Evolutionary conservation across 2,113 vertebrate species (phyloP).

Genomic region (Parotia lawesii): DNA sequence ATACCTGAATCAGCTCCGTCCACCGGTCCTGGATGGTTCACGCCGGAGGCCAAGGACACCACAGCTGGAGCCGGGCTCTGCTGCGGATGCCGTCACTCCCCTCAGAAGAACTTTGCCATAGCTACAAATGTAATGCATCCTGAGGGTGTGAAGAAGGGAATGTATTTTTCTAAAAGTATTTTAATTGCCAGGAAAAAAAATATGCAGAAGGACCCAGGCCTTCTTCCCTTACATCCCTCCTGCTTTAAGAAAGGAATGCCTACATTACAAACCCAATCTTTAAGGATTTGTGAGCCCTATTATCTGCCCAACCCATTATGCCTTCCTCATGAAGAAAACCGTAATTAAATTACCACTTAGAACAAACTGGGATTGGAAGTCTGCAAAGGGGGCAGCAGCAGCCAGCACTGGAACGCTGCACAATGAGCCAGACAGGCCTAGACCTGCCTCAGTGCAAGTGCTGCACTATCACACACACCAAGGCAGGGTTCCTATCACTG

Average conservation of each 20-base stretch:
- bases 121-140: not conserved
- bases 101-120: not conserved
- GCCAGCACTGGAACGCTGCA: fast-evolving
- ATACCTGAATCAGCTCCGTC: fast-evolving
- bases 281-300: not conserved
- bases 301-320: not conserved
- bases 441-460: not conserved
- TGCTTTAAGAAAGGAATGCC: not conserved
- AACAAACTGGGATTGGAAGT: not conserved
- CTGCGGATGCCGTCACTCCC: not conserved
- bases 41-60: not conserved
- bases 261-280: not conserved
- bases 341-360: too few relatives aligned
- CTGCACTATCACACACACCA: not conserved
- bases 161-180: not conserved
- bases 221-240: not conserved
- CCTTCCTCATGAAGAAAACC: not conserved
- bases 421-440: fast-evolving
- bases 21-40: fast-evolving
- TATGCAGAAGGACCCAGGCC: fast-evolving
- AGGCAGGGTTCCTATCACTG: not conserved
- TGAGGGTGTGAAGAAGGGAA: fast-evolving
- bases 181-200: not conserved
- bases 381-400: not conserved
- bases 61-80: fast-evolving